Evolutionary conservation across 2,797 vertebrate genomes (phyloP).

Genomic region (Aeoliscus strigatus): DNA sequence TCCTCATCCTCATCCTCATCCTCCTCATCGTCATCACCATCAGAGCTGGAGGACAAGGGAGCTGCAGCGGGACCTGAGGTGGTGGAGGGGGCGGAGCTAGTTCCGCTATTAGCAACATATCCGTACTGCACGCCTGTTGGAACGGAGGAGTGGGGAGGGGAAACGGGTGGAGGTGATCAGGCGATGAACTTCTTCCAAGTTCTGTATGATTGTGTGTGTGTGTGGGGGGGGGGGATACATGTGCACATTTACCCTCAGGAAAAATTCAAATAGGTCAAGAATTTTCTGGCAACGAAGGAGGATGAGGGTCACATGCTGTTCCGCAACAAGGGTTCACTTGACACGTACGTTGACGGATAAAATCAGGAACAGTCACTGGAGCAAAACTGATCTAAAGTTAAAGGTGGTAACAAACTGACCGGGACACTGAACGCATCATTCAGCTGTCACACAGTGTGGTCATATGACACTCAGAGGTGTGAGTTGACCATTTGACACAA

Average conservation of each 20-base stretch:
- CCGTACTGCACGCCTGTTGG: conserved; percentile 94
- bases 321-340: not conserved
- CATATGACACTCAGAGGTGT: no score
- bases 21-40: conserved; percentile 85
- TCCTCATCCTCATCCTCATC: conserved; percentile 96
- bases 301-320: not conserved
- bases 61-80: conserved; percentile 82
- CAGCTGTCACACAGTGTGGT: no score
- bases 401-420: no score
- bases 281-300: not conserved
- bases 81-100: conserved; percentile 87
- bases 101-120: conserved; percentile 93
- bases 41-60: conserved; percentile 96
- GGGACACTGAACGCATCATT: no score
- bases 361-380: not conserved
- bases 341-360: not conserved
- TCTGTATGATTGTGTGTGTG: not conserved
- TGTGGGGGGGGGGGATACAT: not conserved
- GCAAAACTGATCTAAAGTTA: not conserved
- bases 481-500: no score
- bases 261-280: not conserved
- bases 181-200: not conserved
- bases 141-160: conserved; percentile 43
- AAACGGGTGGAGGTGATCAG: conserved; percentile 39
- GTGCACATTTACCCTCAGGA: not conserved